Evolutionary conservation across 2,888 invertebrate species (phyloP), one percentile per base, ranked within the genome.

Genomic region (Trachelus tabidus): DNA sequence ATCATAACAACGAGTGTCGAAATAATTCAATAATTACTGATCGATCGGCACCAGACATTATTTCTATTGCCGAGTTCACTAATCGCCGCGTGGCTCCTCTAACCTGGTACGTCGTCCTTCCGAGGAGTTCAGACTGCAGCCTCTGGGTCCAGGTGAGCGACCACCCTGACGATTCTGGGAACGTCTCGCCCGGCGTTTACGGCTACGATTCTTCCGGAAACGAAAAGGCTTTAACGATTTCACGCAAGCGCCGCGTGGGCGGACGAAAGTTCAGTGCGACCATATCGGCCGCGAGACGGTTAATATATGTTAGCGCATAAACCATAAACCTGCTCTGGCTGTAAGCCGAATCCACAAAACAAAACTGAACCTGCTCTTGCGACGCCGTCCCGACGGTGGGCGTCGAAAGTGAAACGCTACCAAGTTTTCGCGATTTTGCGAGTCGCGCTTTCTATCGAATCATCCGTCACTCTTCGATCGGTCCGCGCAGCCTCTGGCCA

Each of bases 261-360:
- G 75, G 12, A 69, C 69, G 69, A 69, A 69, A 69, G 69, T 69
- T 69, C 69, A 69, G 33, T 75, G 68, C 73, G 79, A 71, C 34
- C 80, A 76, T 68, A 79, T 76, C 69, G 68, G 69, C 33, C 73
- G 30, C 71, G 69, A 75, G 76, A 75, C 80, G 79, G 81, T 84
- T 81, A 83, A 83, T 83, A 83, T 86, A 86, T 80, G 84, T 81
- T 81, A 83, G 78, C 81, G 81, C 84, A 82, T 82, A 83, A 84
- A 82, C 81, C 85, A 84, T 87, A 87, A 87, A 87, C 85, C 85
- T 85, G 86, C 84, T 84, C 77, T 71, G 79, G 73, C 76, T 4
- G n/a, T 34, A 80, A 81, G 78, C 83, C 85, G 82, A 87, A 87
- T 86, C 83, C 80, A 76, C 79, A 76, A 83, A 85, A 80, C 83